These are phyloP conservation scores for Aphelenchoides besseyi DNA, from an alignment of 1,140 invertebrate genomes.

Conservation along the genomic window DNA sequence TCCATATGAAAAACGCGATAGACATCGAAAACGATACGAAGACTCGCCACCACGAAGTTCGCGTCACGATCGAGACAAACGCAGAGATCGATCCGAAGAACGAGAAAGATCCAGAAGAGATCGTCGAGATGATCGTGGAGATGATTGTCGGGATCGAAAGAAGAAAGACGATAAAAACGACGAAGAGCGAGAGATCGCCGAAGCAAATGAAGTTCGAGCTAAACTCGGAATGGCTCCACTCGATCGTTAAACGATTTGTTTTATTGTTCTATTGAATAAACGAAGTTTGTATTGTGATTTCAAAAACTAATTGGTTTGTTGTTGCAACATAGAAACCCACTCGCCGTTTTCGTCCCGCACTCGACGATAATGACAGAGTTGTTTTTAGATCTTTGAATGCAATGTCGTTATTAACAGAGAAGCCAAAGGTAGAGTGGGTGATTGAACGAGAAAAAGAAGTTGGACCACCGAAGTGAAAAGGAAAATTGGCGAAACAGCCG, in stretches of 20 bases:
- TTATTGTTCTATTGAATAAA: not conserved
- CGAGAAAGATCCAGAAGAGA: conserved; percentile 10
- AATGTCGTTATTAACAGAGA: too few species aligned
- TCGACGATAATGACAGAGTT: too few species aligned
- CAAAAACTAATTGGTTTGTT: too few species aligned
- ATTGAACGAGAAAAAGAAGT: too few species aligned
- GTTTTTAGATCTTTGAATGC: too few species aligned
- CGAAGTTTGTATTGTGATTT: not conserved
- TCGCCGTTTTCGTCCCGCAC: too few species aligned
- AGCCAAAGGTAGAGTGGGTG: too few species aligned
- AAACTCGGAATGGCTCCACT: conserved; percentile 67
- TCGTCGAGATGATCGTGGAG: conserved; percentile 13
- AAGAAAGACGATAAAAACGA: conserved; percentile 30
- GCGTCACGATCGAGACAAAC: not conserved
- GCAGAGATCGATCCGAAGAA: not conserved
- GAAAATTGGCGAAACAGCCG: too few species aligned
- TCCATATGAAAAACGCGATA: conserved; percentile 24
- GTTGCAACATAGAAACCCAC: too few species aligned
- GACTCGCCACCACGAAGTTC: not conserved
- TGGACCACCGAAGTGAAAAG: too few species aligned
- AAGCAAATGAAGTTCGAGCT: conserved; percentile 67
- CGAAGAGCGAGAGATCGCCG: conserved; percentile 65
- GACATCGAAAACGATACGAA: conserved; percentile 2
- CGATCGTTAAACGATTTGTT: conserved; percentile 35
- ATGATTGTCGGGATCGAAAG: conserved; percentile 21